Base-by-base conservation (phyloP, 2,888 invertebrate species). In the Caradrina clavipalpis region DNA sequence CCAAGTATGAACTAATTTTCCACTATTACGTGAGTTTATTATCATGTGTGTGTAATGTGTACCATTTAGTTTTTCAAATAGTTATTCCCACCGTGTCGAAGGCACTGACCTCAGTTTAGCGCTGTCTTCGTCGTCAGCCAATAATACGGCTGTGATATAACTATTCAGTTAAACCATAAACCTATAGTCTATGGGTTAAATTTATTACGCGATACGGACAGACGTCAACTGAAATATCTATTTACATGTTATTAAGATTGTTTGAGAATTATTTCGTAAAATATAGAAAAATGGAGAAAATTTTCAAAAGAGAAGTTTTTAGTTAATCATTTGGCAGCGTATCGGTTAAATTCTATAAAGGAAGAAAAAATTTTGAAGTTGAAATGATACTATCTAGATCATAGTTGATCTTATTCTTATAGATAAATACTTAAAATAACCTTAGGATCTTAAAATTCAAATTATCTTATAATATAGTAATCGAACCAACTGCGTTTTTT, bases 21-120 rank as follows among this genome's bases (percentile, higher is more conserved):
- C 10, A 4, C 15, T 1, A 7, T 42, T 13, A 42, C 42, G 42
- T 15, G 3, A 22, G 47, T 42, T 62, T 1, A 26, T 22, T 26
- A 22, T 42, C 19, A 54, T 15, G 26, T 26, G 2, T 15, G 26
- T 26, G 2, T 26, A 26, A 26, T n/a, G n/a, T n/a, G 26, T 19
- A 55, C 2, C 11, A 62, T 4, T 49, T n/a, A 4, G 6, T 49
- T 49, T 47, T 47, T 56, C 0, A 50, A 65, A 84, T 90, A 91
- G 91, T 90, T 90, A 89, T 90, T 90, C 87, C 64, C 86, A 87
- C 74, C 80, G 76, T 83, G 81, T 86, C 84, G 86, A 77, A 88
- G 89, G 85, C 88, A 92, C 95, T 94, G 94, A 95, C 95, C 94
- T 95, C 90, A 81, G 91, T 92, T 92, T 94, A 94, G 94, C 95